These are phyloP conservation scores for Mystacornis crossleyi DNA, from an alignment of 2,113 vertebrate species.

Conservation along the genomic window DNA sequence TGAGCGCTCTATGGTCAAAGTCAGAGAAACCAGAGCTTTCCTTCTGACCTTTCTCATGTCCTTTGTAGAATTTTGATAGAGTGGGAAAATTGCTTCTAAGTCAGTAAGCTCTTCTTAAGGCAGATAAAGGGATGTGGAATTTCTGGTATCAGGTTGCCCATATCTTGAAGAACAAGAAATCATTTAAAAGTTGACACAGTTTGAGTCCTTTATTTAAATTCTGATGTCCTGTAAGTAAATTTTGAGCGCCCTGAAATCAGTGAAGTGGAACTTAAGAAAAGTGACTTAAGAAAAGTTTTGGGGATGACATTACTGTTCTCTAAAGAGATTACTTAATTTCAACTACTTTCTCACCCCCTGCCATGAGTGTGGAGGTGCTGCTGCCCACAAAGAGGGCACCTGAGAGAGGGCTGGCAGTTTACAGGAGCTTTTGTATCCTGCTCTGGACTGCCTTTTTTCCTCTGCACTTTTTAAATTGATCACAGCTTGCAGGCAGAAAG, in stretches of 20 bases:
- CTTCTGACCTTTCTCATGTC: slow-evolving; percentile 34
- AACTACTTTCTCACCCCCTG: neutral
- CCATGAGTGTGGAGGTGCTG: neutral
- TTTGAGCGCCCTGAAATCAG: neutral
- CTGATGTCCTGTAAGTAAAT: neutral
- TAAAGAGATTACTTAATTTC: neutral
- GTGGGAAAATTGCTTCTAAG: neutral
- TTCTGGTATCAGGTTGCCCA: neutral
- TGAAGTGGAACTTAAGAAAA: neutral
- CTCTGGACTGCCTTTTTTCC: neutral
- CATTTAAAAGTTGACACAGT: neutral
- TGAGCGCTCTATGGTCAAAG: neutral
- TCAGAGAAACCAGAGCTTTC: slow-evolving; percentile 25
- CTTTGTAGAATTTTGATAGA: neutral
- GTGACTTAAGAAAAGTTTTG: neutral
- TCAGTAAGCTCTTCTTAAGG: neutral
- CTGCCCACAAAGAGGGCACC: neutral
- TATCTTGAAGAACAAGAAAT: neutral
- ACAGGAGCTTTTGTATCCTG: neutral
- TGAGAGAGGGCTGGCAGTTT: neutral
- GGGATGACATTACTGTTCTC: neutral
- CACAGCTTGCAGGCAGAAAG: neutral
- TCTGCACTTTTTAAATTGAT: neutral
- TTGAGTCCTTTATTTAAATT: neutral
- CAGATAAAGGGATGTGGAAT: neutral